Percentiles rank a stretch among this genome's conserved stretches.
phyloP scores from a whole-genome alignment of 2,888 invertebrate genomes.

The Chaetogeoica ovagalla region DNA sequence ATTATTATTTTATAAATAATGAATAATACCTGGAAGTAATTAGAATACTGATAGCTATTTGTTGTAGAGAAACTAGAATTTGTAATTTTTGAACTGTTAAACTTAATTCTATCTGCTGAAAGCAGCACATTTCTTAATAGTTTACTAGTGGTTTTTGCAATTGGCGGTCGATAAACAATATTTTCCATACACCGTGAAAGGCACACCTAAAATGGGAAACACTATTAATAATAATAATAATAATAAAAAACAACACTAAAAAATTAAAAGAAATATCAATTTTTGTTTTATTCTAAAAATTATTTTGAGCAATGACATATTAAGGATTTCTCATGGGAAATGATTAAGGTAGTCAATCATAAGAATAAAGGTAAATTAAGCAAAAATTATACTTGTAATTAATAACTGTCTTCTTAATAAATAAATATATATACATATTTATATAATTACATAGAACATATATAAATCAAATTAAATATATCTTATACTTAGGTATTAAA shows the following conservation, averaged over 20 bases:
- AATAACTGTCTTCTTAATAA: no score
- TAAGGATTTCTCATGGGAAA: no score
- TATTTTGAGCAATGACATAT: no score
- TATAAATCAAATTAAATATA: no score
- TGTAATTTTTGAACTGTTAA: not conserved
- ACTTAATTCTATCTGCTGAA: constrained; percentile 26
- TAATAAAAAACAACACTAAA: not conserved
- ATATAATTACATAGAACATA: no score
- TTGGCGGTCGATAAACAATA: constrained; percentile 16
- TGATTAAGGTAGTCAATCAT: no score
- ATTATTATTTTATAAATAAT: not conserved
- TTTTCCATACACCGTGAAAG: not conserved
- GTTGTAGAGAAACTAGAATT: not conserved
- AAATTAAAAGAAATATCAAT: not conserved
- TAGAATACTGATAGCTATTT: not conserved
- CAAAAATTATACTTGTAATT: no score
- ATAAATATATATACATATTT: no score
- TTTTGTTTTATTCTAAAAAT: no score
- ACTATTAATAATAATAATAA: not conserved
- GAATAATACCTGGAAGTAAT: constrained; percentile 28
- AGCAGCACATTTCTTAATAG: constrained; percentile 39
- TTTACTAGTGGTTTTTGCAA: constrained; percentile 30
- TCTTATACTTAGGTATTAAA: no score
- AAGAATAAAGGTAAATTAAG: no score
- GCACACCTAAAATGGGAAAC: not conserved